These are phyloP conservation scores for Apostichopus leukothele DNA, from an alignment of 53 echinoderm and acorn worm species.

Conservation along the genomic window DNA sequence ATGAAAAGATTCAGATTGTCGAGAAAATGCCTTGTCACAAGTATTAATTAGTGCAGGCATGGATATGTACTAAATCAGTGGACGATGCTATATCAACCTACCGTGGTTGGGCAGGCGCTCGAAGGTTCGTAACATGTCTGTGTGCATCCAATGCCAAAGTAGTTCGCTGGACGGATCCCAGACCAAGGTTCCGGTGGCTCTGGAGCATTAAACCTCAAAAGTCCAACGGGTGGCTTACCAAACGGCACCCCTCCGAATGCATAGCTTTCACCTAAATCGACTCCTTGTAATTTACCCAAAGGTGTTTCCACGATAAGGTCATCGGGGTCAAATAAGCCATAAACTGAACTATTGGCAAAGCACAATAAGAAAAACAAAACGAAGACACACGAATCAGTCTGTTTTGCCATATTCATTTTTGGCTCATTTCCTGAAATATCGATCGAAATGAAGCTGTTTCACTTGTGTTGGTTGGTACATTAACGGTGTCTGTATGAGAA, in stretches of 20 bases:
- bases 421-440: too few relatives aligned
- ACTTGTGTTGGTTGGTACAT: too few relatives aligned
- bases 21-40: too few relatives aligned
- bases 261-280: slow-evolving; percentile 43
- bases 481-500: too few relatives aligned
- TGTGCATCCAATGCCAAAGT: slow-evolving; percentile 20
- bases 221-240: slow-evolving; percentile 27
- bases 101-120: slow-evolving; percentile 32
- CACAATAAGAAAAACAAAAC: not conserved
- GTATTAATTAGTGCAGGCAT: too few relatives aligned
- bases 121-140: slow-evolving; percentile 39
- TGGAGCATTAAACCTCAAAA: slow-evolving; percentile 24
- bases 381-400: too few relatives aligned
- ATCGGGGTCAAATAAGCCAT: slow-evolving; percentile 19
- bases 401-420: too few relatives aligned
- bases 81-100: not conserved
- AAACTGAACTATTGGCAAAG: not conserved
- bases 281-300: slow-evolving; percentile 27
- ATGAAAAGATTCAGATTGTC: too few relatives aligned
- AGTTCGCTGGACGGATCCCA: slow-evolving; percentile 9
- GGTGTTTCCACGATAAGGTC: slow-evolving; percentile 27
- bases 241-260: slow-evolving; percentile 41
- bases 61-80: too few relatives aligned
- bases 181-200: slow-evolving; percentile 12
- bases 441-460: too few relatives aligned